Evolutionary conservation across 2,113 vertebrate species (phyloP), one percentile per base, ranked within the genome.

Genomic region (Cyphomyrus plagiostoma): DNA sequence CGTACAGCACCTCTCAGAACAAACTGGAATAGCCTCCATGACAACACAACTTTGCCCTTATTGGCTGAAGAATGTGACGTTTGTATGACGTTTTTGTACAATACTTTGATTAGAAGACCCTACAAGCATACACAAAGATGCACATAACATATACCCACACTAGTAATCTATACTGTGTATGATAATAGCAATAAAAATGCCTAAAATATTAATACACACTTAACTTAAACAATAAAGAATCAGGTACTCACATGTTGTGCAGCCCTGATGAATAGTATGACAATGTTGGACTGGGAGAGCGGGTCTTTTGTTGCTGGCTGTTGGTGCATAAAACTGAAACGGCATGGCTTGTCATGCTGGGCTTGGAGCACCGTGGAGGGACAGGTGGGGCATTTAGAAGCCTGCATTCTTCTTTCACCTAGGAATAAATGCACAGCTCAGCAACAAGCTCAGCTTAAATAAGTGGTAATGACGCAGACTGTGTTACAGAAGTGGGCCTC

Each of bases 261-360:
- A 99, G 97, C 89, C 98, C 98, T 45, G 98, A 99, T 1, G 98
- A 99, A 91, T 99, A 99, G 93, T 99, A 99, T 84, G 98, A 99
- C 80, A 99, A 95, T 6, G 98, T 99, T 42, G 98, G 98, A 95
- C 98, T 99, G 21, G 98, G 98, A 92, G 98, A 98, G 26, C 98
- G 97, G 0, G 97, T 96, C 92, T 98, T 98, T 77, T 97, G 97
- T 30, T 97, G 97, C 2, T 95, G 94, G 23, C 97, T 95, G 90
- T 98, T 98, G n/a, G 91, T 94, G 10, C 95, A 93, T 87, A 96
- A 93, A 90, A 95, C 95, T 90, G 97, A 97, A 92, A 97, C 93
- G 46, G 97, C 95, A 89, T 96, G 96, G 17, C 95, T 97, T 90
- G 93, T 95, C 56, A 97, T 96, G 77, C 95, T 94, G 70, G 97